Conservation (phyloP, 2,113 vertebrate genomes). For the Corapipo altera region DNA sequence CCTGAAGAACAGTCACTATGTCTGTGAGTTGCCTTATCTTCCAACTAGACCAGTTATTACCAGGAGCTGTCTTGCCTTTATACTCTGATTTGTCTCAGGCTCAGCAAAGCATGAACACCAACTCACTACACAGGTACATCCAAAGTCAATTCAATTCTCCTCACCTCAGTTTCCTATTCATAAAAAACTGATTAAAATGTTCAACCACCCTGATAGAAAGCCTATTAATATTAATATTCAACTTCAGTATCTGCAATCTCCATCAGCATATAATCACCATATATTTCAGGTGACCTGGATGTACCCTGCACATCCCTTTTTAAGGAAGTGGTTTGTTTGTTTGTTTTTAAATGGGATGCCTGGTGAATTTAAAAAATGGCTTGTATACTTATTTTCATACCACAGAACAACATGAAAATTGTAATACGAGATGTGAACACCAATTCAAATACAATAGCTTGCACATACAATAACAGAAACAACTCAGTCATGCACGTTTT, state of each 20-base stretch:
- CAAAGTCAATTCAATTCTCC: neutral
- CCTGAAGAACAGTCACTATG: neutral
- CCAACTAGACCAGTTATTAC: neutral
- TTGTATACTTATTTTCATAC: neutral
- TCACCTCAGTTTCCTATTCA: neutral
- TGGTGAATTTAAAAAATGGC: neutral
- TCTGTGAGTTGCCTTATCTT: neutral
- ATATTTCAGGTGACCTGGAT: neutral
- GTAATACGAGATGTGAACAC: neutral
- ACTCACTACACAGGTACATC: neutral
- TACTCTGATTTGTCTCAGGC: neutral
- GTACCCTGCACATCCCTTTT: neutral
- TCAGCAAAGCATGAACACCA: neutral
- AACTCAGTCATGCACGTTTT: neutral
- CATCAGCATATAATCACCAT: neutral
- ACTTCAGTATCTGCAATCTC: neutral
- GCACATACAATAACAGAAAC: neutral
- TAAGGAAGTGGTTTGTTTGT: neutral
- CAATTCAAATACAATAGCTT: neutral
- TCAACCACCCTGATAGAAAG: neutral
- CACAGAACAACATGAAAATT: neutral
- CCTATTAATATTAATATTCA: neutral
- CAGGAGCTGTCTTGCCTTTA: neutral
- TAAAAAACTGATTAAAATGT: neutral
- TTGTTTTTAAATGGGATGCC: neutral